phyloP scores from a whole-genome alignment of 1,140 invertebrate genomes.

The Cydia fagiglandana region DNA sequence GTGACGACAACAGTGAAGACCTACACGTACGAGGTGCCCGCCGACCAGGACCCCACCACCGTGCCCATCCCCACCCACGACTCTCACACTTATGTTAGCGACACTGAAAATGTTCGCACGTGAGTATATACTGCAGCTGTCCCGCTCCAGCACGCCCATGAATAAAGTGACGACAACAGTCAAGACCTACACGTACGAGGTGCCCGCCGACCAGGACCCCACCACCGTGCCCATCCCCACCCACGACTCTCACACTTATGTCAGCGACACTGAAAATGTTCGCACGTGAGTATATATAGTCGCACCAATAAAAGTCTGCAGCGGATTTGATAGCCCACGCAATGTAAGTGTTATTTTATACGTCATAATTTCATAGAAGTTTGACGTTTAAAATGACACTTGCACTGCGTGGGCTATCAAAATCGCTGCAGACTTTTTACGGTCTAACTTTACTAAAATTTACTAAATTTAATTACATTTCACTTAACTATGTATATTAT shows the following conservation, averaged over 20 bases:
- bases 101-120: constrained; percentile 42
- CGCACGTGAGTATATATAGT: constrained; percentile 45
- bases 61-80: constrained; percentile 57
- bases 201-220: constrained; percentile 82
- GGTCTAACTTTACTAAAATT: too few species aligned
- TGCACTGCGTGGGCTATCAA: too few species aligned
- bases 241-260: constrained; percentile 49
- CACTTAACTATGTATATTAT: too few species aligned
- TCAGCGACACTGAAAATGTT: constrained; percentile 42
- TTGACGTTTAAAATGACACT: too few species aligned
- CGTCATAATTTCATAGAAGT: too few species aligned
- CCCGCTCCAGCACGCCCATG: constrained; percentile 67
- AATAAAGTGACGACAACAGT: constrained; percentile 80
- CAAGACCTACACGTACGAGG: constrained; percentile 89
- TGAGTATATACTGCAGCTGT: constrained; percentile 50
- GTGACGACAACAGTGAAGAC: constrained; percentile 83
- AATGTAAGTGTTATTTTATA: too few species aligned
- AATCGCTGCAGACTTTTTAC: too few species aligned
- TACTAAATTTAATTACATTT: too few species aligned
- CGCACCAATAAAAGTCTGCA: too few species aligned
- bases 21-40: constrained; percentile 88
- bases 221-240: constrained; percentile 70
- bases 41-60: constrained; percentile 79
- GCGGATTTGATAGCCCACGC: too few species aligned
- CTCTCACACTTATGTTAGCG: constrained; percentile 51